Evolutionary conservation across 2,797 vertebrate species (phyloP), one percentile per base, ranked within the genome.

Genomic region (Alfaro cultratus): DNA sequence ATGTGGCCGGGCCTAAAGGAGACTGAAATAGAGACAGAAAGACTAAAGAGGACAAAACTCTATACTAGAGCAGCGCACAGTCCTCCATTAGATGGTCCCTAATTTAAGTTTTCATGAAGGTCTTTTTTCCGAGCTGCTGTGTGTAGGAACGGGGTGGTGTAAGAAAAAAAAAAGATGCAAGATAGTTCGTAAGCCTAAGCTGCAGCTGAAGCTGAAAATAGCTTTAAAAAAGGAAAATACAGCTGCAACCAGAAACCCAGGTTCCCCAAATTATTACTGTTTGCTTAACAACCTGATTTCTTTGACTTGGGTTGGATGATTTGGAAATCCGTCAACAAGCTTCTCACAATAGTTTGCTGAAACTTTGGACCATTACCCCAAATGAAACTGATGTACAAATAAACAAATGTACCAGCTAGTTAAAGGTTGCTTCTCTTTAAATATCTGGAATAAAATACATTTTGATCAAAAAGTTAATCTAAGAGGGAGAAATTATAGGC

Each of bases 1-100:
- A 95, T 94, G 95, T 93, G 95, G 95, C 93, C 55, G 77, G 74
- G 89, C 82, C 86, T 86, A 75, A 85, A 81, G 80, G 83, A 81
- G 91, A 86, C 92, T 70, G 80, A 92, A 92, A 92, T 91, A 92
- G 87, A 89, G 89, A 83, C 75, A 77, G 60, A 80, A 75, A 70
- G 70, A 82, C 34, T 29, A 53, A 53, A 85, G 73, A 76, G 67
- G 73, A 72, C 45, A 74, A 64, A 85, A 64, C 53, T 49, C 53
- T 73, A 72, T 31, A 74, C 55, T 55, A 82, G 76, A 78, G 51
- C 62, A 62, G 47, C 7, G 39, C 31, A 73, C 57, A 80, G 49
- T 72, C 43, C 49, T 81, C 49, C 21, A 79, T 4, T 47, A 78
- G 80, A 76, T 60, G 0, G 41, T 31, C 1, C 36, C 21, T 55